phyloP scores from a whole-genome alignment of 2,113 vertebrate genomes.

The Lucifuga dentata region DNA sequence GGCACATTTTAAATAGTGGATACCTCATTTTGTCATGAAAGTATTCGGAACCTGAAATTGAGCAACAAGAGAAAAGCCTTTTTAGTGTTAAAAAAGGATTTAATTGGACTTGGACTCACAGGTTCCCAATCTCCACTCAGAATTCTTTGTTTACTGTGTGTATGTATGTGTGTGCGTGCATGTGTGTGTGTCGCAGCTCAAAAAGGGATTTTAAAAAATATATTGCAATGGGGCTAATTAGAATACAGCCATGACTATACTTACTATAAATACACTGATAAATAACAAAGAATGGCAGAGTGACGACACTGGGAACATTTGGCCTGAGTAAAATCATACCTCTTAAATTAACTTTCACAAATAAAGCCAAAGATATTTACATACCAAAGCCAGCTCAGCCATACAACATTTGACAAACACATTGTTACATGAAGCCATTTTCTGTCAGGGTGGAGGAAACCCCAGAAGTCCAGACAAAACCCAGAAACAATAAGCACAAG shows the following conservation, averaged over 20 bases:
- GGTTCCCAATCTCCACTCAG: conserved; percentile 42
- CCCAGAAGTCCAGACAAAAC: conserved; percentile 44
- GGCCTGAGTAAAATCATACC: conserved; percentile 75
- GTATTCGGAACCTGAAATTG: neutral
- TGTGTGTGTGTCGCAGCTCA: conserved; percentile 31
- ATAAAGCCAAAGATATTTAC: conserved; percentile 80
- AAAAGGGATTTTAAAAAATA: conserved; percentile 32
- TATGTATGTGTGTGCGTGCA: conserved; percentile 5
- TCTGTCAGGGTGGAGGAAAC: conserved; percentile 31
- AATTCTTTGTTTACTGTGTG: conserved; percentile 1
- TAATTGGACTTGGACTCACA: conserved; percentile 62
- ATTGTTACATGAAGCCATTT: conserved; percentile 46
- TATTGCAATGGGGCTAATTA: conserved; percentile 63
- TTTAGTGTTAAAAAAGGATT: conserved; percentile 57
- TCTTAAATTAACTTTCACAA: conserved; percentile 81
- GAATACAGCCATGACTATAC: conserved; percentile 58
- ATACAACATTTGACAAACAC: conserved; percentile 49
- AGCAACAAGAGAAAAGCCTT: conserved; percentile 27
- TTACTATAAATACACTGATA: conserved; percentile 83
- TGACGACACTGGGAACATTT: conserved; percentile 63
- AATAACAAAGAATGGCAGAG: conserved; percentile 75
- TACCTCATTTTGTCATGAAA: neutral
- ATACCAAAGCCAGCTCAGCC: conserved; percentile 68
- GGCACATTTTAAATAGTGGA: neutral
- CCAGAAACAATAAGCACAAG: conserved; percentile 11